Percentiles rank a stretch among this genome's conserved stretches.
These are phyloP conservation scores for Saccopteryx leptura DNA, from an alignment of 2,113 vertebrate species.

Conservation along the genomic window DNA sequence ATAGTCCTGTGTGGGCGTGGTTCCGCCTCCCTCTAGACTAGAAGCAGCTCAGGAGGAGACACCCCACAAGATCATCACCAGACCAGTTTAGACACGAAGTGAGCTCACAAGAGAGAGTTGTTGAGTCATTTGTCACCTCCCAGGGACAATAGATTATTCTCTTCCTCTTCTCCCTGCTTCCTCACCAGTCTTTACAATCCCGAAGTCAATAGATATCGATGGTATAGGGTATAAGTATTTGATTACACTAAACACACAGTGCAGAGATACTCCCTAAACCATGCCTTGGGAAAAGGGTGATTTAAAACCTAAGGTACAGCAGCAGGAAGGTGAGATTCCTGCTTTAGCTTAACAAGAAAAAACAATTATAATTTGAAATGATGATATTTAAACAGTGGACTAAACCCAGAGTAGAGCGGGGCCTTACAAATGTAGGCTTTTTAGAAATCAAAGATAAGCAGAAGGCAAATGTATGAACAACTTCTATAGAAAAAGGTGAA, in stretches of 20 bases:
- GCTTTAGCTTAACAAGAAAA: neutral
- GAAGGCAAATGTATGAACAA: neutral
- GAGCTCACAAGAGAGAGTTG: neutral
- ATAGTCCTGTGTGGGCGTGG: accelerated
- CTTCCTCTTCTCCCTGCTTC: neutral
- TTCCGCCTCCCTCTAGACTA: neutral
- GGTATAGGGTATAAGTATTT: neutral
- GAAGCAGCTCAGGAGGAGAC: neutral
- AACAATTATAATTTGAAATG: neutral
- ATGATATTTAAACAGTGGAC: neutral
- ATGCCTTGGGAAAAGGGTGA: neutral
- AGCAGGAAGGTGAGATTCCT: neutral
- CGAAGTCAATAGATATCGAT: neutral
- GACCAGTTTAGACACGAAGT: accelerated
- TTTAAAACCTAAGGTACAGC: neutral
- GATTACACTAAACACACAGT: neutral
- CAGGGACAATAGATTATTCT: neutral
- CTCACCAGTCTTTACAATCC: neutral
- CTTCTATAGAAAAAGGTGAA: neutral
- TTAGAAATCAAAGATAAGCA: neutral
- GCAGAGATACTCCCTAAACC: neutral
- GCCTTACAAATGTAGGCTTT: neutral
- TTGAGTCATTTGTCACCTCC: neutral
- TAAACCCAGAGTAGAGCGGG: neutral
- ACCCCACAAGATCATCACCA: accelerated